Evolutionary conservation across 2,113 vertebrate species (phyloP).

Genomic region (Aix galericulata): DNA sequence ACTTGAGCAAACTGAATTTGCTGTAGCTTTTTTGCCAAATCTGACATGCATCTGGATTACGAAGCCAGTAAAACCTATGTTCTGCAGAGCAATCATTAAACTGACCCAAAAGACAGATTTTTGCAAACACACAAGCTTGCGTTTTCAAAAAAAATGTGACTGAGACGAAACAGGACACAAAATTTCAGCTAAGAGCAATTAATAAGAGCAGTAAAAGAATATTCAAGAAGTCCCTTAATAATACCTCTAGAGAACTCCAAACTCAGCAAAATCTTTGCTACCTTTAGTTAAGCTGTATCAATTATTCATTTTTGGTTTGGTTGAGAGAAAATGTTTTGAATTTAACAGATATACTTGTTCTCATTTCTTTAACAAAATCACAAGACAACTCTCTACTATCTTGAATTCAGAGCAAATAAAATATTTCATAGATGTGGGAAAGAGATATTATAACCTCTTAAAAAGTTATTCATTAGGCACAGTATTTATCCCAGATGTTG

Average conservation of each 20-base stretch:
- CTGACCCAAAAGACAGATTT: not conserved
- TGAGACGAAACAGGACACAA: not conserved
- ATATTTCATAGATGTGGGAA: not conserved
- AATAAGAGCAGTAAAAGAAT: not conserved
- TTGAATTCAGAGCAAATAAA: not conserved
- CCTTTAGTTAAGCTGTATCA: not conserved
- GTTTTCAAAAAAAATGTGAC: not conserved
- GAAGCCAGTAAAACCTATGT: not conserved
- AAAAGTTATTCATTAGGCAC: not conserved
- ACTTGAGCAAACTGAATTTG: not conserved
- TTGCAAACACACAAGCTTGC: not conserved
- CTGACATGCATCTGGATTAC: not conserved
- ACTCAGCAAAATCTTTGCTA: not conserved
- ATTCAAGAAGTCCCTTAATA: not conserved
- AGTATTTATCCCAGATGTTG: not conserved
- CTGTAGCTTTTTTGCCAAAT: not conserved
- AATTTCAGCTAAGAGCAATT: not conserved
- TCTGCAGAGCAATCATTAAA: not conserved
- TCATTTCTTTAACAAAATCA: not conserved
- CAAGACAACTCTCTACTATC: not conserved
- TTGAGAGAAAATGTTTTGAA: not conserved
- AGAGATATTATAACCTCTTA: not conserved
- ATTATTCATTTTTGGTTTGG: not conserved
- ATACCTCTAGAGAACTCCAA: not conserved
- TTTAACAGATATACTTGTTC: not conserved